Base-by-base conservation (phyloP, 2,888 invertebrate genomes). In the Chouioia cunea region DNA sequence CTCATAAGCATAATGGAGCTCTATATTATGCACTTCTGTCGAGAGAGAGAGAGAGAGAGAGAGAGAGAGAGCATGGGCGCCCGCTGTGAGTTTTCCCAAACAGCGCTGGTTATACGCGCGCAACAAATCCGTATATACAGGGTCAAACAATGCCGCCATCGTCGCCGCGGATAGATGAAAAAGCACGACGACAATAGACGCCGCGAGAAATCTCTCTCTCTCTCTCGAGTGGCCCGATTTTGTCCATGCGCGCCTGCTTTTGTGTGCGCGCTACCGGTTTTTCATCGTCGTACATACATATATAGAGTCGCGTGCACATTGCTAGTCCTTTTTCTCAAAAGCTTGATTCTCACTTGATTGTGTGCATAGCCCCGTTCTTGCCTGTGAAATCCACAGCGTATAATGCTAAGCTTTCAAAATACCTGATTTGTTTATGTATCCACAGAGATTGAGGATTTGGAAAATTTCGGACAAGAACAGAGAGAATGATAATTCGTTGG, bases 81-180 rank as follows among this genome's bases (percentile, higher is more conserved):
- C 84, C 78, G 83, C 82, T 79, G 84, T 57, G 82, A 82, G 81
- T 82, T 83, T 84, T 82, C 78, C 79, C 80, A 81, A 82, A 81
- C 78, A n/a, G n/a, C n/a, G n/a, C n/a, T 78, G 78, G 80, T 80
- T 79, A 78, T 75, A 74, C 73, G 76, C 75, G 72, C 65, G 27
- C 22, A 52, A 44, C n/a, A 15, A 75, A 76, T 73, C 73, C 74
- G 71, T 10, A 10, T 10, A 36, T 10, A 4, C 6, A 10, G 58
- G 23, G n/a, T 2, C 62, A 54, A 72, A 76, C 74, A 75, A 75
- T 75, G 74, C 64, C 63, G 69, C 71, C 73, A 72, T 70, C 73
- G 73, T 71, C 73, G 74, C 72, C 73, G 74, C 74, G 54, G 73
- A 48, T 22, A 52, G 27, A 36, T 14, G 56, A 36, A 56, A 12